Base-by-base conservation (phyloP, 2,888 invertebrate genomes). In the Pherbina coryleti region DNA sequence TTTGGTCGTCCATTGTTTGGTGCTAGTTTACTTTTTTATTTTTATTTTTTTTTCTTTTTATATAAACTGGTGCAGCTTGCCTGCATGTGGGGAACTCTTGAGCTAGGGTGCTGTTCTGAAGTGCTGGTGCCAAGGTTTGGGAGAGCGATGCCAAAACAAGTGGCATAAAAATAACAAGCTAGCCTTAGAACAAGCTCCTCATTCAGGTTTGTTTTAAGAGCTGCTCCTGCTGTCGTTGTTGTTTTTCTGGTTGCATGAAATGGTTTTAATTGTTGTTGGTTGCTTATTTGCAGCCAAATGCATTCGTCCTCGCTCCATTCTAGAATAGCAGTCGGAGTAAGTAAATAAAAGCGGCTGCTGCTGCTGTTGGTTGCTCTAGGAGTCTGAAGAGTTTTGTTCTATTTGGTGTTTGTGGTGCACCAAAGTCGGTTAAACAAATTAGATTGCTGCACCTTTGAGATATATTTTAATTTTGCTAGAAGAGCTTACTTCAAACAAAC, bases 201-300 rank as follows among this genome's bases (percentile, higher is more conserved):
- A n/a, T 66, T 66, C 22, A 19, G 17, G 34, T 37, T 66, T 66
- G 37, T 44, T 66, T 37, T 37, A 66, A 37, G 66, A 37, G 66
- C 66, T 67, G 66, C 44, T 44, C n/a, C 44, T 22, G 49, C 7
- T 51, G 51, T 69, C 17, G 69, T 25, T 69, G 51, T 22, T 25
- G 14, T 49, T 49, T 22, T 69, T 17, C 17, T 22, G 14, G 67
- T 19, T 67, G n/a, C n/a, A 22, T 22, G 25, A 7, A 25, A 25
- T 60, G 25, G 60, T 60, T 60, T 60, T 60, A 60, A 60, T 60
- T 60, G 60, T 57, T 11, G 5, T 60, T 60, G 60, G 14, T 60
- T 25, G 9, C 9, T 25, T 60, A 14, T 14, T 60, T 44, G 44
- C 11, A 44, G 44, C 44, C 44, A 44, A 44, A 44, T 44, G 44